A percentile compares a stretch with the other conserved stretches of the same genome.
These are phyloP conservation scores for Pimpla rufipes DNA, from an alignment of 2,888 invertebrate species.

Conservation along the genomic window DNA sequence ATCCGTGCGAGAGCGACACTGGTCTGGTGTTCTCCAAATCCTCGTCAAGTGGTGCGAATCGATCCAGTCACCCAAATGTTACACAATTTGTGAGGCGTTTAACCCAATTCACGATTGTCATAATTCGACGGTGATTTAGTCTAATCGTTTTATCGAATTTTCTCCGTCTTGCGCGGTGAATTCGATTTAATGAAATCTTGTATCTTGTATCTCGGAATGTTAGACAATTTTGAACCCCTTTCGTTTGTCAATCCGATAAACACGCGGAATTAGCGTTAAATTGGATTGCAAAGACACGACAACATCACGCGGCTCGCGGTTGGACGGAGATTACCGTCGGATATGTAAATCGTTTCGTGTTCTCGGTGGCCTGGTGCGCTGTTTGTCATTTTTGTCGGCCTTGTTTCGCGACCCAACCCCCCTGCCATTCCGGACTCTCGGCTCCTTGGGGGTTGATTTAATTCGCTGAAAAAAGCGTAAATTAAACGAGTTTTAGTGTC, in stretches of 20 bases:
- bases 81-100: slow-evolving; percentile 8
- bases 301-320: slow-evolving; percentile 56
- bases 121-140: slow-evolving; percentile 27
- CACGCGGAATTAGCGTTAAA: slow-evolving; percentile 67
- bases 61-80: slow-evolving; percentile 10
- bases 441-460: slow-evolving; percentile 71
- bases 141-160: slow-evolving; percentile 26
- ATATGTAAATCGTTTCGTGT: slow-evolving; percentile 79
- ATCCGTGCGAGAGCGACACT: slow-evolving; percentile 21
- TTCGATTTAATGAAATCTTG: slow-evolving; percentile 14
- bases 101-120: slow-evolving; percentile 34
- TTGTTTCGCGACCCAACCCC: slow-evolving; percentile 63
- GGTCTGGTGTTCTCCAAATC: background rate
- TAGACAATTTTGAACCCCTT: slow-evolving; percentile 27
- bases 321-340: slow-evolving; percentile 75
- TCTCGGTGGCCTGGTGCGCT: slow-evolving; percentile 72
- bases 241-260: slow-evolving; percentile 6
- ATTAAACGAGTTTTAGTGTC: slow-evolving; percentile 67
- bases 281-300: slow-evolving; percentile 68
- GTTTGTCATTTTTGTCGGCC: slow-evolving; percentile 79
- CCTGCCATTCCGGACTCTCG: slow-evolving; percentile 62
- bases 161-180: background rate
- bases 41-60: slow-evolving; percentile 11
- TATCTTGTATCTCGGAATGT: background rate
- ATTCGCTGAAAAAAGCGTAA: slow-evolving; percentile 66